Conservation (phyloP, 2,797 vertebrate genomes). For the Acridotheres tristis region DNA sequence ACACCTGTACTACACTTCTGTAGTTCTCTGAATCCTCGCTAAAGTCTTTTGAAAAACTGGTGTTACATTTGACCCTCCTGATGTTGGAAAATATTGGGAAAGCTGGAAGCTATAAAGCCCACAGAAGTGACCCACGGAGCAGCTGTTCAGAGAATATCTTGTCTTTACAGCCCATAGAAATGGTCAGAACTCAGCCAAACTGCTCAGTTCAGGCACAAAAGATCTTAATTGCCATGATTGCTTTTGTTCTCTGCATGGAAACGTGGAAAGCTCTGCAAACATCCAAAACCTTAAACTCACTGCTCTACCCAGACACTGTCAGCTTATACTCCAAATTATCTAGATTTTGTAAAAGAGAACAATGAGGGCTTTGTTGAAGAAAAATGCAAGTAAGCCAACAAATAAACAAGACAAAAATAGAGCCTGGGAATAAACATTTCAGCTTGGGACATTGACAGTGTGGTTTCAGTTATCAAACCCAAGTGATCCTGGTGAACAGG, state of each 20-base stretch:
- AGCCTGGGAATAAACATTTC: not conserved
- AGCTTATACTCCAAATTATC: not conserved
- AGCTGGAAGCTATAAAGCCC: not conserved
- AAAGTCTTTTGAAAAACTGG: not conserved
- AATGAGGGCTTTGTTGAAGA: not conserved
- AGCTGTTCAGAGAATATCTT: not conserved
- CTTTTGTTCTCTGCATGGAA: not conserved
- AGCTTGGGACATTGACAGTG: not conserved
- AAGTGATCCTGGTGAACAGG: not conserved
- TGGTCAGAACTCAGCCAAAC: not conserved
- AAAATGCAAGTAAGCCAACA: slow-evolving; percentile 20
- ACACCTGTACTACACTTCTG: not conserved
- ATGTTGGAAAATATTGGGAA: not conserved
- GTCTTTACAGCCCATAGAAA: not conserved
- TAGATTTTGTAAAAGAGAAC: slow-evolving; percentile 1
- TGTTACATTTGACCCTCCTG: not conserved
- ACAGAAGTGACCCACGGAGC: not conserved
- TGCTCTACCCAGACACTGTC: not conserved
- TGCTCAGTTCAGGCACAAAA: not conserved
- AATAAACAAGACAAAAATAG: slow-evolving; percentile 19
- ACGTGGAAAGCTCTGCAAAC: not conserved
- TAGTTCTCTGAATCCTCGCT: not conserved
- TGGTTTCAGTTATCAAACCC: not conserved
- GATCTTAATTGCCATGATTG: not conserved
- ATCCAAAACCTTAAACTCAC: not conserved